Percentiles rank a stretch among this genome's conserved stretches.
These are phyloP conservation scores for Microcebus jonahi DNA, from an alignment of 2,113 vertebrate genomes.

Conservation along the genomic window DNA sequence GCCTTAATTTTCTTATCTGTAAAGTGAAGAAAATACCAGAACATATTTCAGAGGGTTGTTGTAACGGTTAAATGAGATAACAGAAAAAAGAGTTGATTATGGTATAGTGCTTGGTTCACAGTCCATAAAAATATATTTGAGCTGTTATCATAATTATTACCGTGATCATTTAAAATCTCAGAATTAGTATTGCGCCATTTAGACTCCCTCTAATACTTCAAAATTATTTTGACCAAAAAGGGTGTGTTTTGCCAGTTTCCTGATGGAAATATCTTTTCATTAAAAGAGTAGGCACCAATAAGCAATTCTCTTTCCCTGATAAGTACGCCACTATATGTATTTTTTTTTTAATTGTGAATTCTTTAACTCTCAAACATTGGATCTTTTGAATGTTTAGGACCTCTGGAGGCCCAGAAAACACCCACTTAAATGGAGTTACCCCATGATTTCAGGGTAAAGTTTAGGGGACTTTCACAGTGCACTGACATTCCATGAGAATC, in stretches of 20 bases:
- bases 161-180: neutral
- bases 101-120: neutral
- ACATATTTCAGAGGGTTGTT: neutral
- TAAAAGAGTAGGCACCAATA: neutral
- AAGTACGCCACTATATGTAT: neutral
- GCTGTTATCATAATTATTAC: neutral
- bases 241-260: neutral
- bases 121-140: neutral
- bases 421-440: neutral
- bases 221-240: constrained; percentile 40
- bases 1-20: constrained; percentile 8
- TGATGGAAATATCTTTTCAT: constrained; percentile 12
- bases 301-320: neutral
- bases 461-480: neutral
- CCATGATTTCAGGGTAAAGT: neutral
- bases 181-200: constrained; percentile 5
- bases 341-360: neutral
- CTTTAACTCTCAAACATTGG: neutral
- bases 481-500: neutral
- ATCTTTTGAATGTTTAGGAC: neutral
- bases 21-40: neutral
- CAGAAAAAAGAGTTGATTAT: neutral
- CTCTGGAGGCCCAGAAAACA: neutral
- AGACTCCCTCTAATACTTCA: constrained; percentile 20
- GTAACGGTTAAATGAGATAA: neutral